phyloP scores from a whole-genome alignment of 2,888 invertebrate species.

The Ctenicera cuprea region DNA sequence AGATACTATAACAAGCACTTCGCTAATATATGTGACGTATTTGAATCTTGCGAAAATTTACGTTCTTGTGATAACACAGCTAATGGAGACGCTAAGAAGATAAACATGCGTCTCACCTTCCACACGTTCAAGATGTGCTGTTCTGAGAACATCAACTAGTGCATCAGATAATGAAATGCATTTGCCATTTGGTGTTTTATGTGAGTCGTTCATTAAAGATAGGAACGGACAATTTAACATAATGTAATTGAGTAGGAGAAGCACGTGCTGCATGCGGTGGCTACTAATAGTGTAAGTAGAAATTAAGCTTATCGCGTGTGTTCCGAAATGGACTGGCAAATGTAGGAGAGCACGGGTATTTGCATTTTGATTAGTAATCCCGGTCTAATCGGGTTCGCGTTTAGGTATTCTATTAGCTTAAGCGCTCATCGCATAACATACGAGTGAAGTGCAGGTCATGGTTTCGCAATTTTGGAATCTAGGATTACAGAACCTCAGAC shows the following conservation, averaged over 20 bases:
- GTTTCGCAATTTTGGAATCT: constrained; percentile 28
- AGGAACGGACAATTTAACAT: constrained; percentile 14
- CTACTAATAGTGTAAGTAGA: constrained; percentile 39
- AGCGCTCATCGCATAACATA: constrained; percentile 34
- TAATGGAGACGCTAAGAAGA: too few species aligned
- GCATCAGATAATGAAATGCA: neutral
- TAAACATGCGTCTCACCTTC: too few species aligned
- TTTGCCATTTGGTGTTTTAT: constrained; percentile 9
- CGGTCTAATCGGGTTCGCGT: constrained; percentile 36
- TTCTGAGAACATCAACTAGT: constrained; percentile 2
- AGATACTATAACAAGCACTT: too few species aligned
- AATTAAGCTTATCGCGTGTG: constrained; percentile 42
- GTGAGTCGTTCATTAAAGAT: constrained; percentile 9
- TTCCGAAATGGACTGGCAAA: constrained; percentile 43
- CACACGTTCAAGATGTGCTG: too few species aligned
- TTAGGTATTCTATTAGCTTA: constrained; percentile 44
- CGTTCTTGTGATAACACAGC: too few species aligned
- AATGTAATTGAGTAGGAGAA: constrained; percentile 21
- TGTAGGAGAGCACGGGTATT: constrained; percentile 35
- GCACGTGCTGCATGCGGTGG: constrained; percentile 33
- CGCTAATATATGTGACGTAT: too few species aligned
- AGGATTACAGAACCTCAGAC: constrained; percentile 3
- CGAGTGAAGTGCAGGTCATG: constrained; percentile 31
- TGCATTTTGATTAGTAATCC: constrained; percentile 45
- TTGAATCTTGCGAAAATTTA: too few species aligned